These are phyloP conservation scores for Theristicus caerulescens DNA, from an alignment of 2,113 vertebrate genomes.

Conservation along the genomic window DNA sequence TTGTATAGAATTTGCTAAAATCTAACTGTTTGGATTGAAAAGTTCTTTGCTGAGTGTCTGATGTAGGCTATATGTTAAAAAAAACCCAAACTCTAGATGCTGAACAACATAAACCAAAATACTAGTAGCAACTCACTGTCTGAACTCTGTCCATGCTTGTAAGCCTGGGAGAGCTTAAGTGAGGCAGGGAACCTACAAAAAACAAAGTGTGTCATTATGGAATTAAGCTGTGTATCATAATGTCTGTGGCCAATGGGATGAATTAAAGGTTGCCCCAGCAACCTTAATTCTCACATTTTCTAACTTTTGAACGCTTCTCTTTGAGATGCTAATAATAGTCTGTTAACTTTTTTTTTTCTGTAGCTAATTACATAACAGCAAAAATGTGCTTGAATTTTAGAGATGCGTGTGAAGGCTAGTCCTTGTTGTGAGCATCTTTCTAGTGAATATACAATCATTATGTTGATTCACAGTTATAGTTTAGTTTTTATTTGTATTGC, in stretches of 20 bases:
- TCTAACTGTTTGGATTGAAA: not conserved
- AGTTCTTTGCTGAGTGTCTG: not conserved
- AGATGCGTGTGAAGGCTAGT: not conserved
- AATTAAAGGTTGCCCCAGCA: conserved; percentile 22
- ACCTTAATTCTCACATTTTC: conserved; percentile 15
- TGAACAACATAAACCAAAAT: not conserved
- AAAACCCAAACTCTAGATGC: not conserved
- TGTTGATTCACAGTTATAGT: not conserved
- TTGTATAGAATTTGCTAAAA: not conserved
- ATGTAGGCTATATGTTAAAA: not conserved
- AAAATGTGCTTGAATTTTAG: not conserved
- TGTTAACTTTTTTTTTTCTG: not conserved
- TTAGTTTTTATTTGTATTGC: not conserved
- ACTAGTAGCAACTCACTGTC: not conserved
- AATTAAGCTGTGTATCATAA: conserved; percentile 1
- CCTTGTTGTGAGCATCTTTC: not conserved
- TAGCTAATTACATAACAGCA: not conserved
- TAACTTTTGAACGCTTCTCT: not conserved
- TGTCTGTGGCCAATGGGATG: not conserved
- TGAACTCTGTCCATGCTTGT: not conserved
- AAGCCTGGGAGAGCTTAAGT: not conserved
- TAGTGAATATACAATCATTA: not conserved
- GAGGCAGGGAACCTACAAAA: not conserved
- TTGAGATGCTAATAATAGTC: conserved; percentile 20
- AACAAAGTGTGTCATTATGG: not conserved